Base-by-base conservation (phyloP, 2,113 vertebrate species). In the Benitochromis conjunctus region DNA sequence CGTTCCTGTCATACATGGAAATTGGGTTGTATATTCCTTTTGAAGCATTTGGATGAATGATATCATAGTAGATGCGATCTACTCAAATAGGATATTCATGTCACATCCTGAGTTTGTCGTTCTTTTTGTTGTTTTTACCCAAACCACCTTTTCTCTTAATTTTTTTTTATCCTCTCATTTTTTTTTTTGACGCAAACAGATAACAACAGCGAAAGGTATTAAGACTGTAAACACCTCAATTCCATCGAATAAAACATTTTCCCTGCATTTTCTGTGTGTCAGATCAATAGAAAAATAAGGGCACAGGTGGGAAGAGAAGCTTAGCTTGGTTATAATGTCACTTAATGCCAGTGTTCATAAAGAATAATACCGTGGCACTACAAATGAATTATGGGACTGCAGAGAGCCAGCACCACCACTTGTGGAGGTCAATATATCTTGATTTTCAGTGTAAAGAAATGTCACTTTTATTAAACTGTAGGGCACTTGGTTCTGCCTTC, bases 1-100 rank as follows among this genome's bases (percentile, higher is more conserved):
- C 64, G 26, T 81, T 91, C 77, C 46, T 24, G 31, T 84, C 76
- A 53, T 84, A 51, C 18, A 76, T 16, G 31, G 29, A 86, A 79
- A 86, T 69, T 1, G 76, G 83, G 48, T 74, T 82, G n/a, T 56
- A 34, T 48, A 13, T 79, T 56, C 3, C 60, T 55, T 88, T 55
- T 83, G 60, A 84, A 84, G 41, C 18, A 80, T 62, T 78, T 79
- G 31, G 18, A 79, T 81, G n/a, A 83, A 46, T 41, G 14, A 58
- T 51, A 79, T 84, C 13, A 57, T 8, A 78, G 36, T 21, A 43
- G 9, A 58, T 88, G 54, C 84, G 81, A 84, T 74, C 5, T 46
- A 79, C 53, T 64, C 55, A 80, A 84, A 79, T 31, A 69, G 12
- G 31, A 87, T 48, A 31, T 80, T 83, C 8, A 21, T 87, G 21